phyloP scores from a whole-genome alignment of 2,888 invertebrate genomes.

The Glyphotaelius pellucidus region DNA sequence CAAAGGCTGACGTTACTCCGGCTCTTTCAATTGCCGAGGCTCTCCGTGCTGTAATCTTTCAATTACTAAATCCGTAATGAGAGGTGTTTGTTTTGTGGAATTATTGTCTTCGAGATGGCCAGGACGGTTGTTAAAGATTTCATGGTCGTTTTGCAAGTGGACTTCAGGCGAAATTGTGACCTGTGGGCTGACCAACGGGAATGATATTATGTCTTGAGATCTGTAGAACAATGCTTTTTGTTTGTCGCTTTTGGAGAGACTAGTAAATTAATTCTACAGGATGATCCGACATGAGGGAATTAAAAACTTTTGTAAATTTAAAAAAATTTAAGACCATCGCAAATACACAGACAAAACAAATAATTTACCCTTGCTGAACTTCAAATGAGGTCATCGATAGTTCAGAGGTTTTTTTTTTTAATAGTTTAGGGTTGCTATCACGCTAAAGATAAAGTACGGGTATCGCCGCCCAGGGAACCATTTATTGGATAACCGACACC shows the following conservation, averaged over 20 bases:
- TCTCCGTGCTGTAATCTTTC: slow-evolving; percentile 50
- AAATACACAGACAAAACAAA: too few relatives aligned
- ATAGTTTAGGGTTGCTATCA: not conserved
- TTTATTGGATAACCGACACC: too few relatives aligned
- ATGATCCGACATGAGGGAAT: not conserved
- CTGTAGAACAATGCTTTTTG: not conserved
- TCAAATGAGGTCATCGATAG: not conserved
- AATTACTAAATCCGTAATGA: slow-evolving; percentile 52
- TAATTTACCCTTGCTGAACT: not conserved
- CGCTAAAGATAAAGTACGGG: too few relatives aligned
- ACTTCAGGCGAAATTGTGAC: not conserved
- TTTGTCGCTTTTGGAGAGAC: not conserved
- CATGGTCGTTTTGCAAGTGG: not conserved
- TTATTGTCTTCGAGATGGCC: slow-evolving; percentile 31
- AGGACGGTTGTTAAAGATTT: not conserved
- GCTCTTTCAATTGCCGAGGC: slow-evolving; percentile 21
- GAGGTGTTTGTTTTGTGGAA: slow-evolving; percentile 42
- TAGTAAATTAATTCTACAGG: not conserved
- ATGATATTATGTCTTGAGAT: not conserved
- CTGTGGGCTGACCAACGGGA: not conserved
- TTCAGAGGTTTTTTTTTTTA: not conserved
- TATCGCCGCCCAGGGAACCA: too few relatives aligned
- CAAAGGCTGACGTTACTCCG: slow-evolving; percentile 22
- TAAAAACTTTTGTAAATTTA: not conserved
- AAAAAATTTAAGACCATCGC: not conserved